Conservation (phyloP, 2,888 invertebrate species). For the Rhogogaster chlorosoma region DNA sequence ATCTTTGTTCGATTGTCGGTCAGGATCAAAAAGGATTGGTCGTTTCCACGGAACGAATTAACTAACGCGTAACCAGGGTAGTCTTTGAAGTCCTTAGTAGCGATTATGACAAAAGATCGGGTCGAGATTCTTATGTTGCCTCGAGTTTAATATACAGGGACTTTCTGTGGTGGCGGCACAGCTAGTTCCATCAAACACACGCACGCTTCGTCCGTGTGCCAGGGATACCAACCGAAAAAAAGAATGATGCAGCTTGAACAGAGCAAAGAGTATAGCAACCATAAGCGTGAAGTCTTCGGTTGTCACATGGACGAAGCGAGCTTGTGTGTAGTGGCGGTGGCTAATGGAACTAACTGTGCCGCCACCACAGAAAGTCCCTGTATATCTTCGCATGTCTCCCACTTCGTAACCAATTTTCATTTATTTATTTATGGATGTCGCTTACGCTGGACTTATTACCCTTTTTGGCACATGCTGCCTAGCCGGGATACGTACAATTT, state of each 20-base stretch:
- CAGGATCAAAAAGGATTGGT: constrained; percentile 51
- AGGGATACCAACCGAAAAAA: too few relatives aligned
- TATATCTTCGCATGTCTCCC: not conserved
- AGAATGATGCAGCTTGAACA: too few relatives aligned
- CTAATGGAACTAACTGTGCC: too few relatives aligned
- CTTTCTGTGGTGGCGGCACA: too few relatives aligned
- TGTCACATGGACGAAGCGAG: too few relatives aligned
- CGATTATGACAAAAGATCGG: constrained; percentile 45
- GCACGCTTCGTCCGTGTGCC: too few relatives aligned
- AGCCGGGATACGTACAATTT: not conserved
- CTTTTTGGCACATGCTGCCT: not conserved
- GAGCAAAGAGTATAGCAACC: too few relatives aligned
- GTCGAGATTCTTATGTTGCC: not conserved
- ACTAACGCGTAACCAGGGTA: constrained; percentile 69
- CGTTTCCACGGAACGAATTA: constrained; percentile 70
- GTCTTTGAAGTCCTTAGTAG: constrained; percentile 31
- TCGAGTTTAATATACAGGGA: not conserved
- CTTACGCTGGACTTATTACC: not conserved
- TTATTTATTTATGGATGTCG: not conserved
- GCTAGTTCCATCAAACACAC: too few relatives aligned
- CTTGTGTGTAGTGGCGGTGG: too few relatives aligned
- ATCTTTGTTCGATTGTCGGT: constrained; percentile 48
- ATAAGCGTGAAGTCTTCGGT: too few relatives aligned
- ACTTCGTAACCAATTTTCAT: not conserved
- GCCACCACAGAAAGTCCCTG: too few relatives aligned